Percentiles rank a stretch among this genome's conserved stretches.
These are phyloP conservation scores for Caenorhabditis wallacei DNA, from an alignment of 2,888 invertebrate species.

Conservation along the genomic window DNA sequence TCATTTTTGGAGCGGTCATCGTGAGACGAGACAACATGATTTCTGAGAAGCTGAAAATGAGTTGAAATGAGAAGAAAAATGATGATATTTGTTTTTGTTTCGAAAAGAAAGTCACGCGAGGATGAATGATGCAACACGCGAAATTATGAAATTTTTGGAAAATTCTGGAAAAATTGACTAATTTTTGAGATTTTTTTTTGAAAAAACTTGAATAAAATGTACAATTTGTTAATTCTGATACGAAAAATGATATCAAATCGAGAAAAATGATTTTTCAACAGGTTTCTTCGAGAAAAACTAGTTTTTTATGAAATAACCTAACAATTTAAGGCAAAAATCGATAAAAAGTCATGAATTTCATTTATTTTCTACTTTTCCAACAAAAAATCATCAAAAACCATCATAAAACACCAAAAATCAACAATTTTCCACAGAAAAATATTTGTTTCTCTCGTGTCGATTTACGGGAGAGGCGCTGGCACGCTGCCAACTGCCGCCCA, in stretches of 20 bases:
- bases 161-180: too few relatives aligned
- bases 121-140: slow-evolving; percentile 53
- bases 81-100: slow-evolving; percentile 5
- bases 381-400: neutral
- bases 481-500: slow-evolving; percentile 9
- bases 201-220: neutral
- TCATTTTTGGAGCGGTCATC: slow-evolving; percentile 53
- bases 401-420: slow-evolving; percentile 17
- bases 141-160: slow-evolving; percentile 39
- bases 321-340: too few relatives aligned
- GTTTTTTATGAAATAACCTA: too few relatives aligned
- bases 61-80: slow-evolving; percentile 14
- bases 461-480: slow-evolving; percentile 53
- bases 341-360: too few relatives aligned
- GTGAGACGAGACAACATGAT: slow-evolving; percentile 75
- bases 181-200: too few relatives aligned
- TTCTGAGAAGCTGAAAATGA: slow-evolving; percentile 15
- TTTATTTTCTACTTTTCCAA: neutral
- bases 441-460: slow-evolving; percentile 35
- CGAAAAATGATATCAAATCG: too few relatives aligned
- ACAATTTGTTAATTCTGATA: neutral
- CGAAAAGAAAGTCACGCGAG: slow-evolving; percentile 38
- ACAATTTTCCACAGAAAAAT: neutral
- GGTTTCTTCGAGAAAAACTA: too few relatives aligned
- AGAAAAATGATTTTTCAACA: neutral